Evolutionary conservation across 2,113 vertebrate species (phyloP).

Genomic region (Leiothrix lutea): DNA sequence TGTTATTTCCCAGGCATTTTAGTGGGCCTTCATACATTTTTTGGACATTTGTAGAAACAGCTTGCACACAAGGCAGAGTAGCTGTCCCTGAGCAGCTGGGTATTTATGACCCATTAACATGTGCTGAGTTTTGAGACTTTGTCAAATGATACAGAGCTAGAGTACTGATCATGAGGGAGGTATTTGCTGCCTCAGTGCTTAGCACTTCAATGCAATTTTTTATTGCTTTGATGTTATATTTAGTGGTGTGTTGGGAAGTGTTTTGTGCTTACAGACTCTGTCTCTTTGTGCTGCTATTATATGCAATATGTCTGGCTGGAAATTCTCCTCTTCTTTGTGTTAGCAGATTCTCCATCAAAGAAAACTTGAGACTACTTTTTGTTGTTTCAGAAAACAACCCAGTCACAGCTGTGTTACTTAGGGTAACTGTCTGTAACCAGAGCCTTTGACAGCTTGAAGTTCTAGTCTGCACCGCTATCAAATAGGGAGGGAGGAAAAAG

Average conservation of each 20-base stretch:
- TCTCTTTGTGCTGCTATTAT: background rate
- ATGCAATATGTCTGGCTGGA: background rate
- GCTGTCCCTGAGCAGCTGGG: constrained; percentile 22
- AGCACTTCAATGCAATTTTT: background rate
- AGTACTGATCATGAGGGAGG: background rate
- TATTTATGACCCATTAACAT: constrained; percentile 30
- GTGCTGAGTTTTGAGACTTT: constrained; percentile 20
- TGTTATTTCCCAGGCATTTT: background rate
- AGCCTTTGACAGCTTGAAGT: background rate
- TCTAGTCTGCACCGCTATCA: background rate
- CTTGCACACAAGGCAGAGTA: background rate
- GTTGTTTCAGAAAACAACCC: background rate
- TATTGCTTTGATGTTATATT: background rate
- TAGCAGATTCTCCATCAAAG: background rate
- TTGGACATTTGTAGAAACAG: background rate
- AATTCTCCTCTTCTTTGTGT: background rate
- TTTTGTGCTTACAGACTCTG: background rate
- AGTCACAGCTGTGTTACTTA: background rate
- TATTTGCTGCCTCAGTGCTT: background rate
- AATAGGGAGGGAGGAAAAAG: background rate
- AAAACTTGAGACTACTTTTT: background rate
- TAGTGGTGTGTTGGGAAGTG: background rate
- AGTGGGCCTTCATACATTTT: background rate
- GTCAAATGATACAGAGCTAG: background rate
- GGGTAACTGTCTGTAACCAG: background rate